phyloP scores from a whole-genome alignment of 2,113 vertebrate genomes.

The Turnix velox region DNA sequence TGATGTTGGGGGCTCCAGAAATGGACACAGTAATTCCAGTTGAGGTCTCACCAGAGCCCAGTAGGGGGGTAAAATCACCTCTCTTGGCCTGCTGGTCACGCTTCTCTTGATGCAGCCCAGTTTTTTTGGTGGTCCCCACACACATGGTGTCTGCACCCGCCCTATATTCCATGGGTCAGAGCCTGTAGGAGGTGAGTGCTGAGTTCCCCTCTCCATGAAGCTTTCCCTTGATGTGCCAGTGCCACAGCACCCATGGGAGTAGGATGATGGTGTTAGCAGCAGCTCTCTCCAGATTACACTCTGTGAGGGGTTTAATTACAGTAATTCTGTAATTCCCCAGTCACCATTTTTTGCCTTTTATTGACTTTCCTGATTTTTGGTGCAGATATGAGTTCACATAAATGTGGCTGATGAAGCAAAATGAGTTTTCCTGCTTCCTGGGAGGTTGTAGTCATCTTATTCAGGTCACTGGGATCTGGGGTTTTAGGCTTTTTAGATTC shows the following conservation, averaged over 20 bases:
- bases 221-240: not conserved
- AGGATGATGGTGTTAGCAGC: not conserved
- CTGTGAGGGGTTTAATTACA: not conserved
- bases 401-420: not conserved
- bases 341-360: not conserved
- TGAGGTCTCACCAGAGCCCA: too few species aligned
- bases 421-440: not conserved
- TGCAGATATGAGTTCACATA: not conserved
- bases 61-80: too few species aligned
- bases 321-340: not conserved
- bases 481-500: too few species aligned
- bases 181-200: not conserved
- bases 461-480: too few species aligned
- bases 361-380: not conserved
- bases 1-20: too few species aligned
- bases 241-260: not conserved
- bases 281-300: not conserved
- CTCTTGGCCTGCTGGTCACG: too few species aligned
- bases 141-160: rapidly evolving
- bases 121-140: too few species aligned
- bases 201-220: not conserved
- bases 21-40: too few species aligned
- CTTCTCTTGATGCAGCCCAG: too few species aligned
- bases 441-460: not conserved
- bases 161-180: not conserved